These are phyloP conservation scores for Hypanus sabinus DNA, from an alignment of 2,113 vertebrate genomes.

Conservation along the genomic window DNA sequence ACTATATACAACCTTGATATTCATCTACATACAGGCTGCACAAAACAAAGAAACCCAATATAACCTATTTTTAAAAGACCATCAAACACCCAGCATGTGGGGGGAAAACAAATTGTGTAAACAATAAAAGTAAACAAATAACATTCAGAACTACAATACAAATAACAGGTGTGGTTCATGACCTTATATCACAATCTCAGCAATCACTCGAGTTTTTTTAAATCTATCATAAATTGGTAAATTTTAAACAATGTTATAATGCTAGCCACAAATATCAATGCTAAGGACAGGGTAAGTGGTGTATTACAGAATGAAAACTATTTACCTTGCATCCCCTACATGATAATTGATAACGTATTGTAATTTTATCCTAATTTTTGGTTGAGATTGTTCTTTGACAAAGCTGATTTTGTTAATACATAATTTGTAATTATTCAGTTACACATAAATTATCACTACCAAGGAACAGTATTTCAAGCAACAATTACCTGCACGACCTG, in stretches of 20 bases:
- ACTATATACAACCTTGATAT: too few relatives aligned
- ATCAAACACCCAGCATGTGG: too few relatives aligned
- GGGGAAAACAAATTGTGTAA: too few relatives aligned
- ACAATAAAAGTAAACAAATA: too few relatives aligned
- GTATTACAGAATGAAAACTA: background rate
- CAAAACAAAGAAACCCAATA: too few relatives aligned
- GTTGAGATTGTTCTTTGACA: background rate
- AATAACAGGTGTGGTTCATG: background rate
- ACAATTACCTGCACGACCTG: background rate
- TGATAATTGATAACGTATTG: background rate
- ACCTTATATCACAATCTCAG: background rate
- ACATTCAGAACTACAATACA: background rate
- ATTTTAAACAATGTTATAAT: background rate
- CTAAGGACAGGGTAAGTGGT: background rate
- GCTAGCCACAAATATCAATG: background rate
- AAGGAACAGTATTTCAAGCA: background rate
- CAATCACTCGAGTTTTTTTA: background rate
- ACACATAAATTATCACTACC: background rate
- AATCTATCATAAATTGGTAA: background rate
- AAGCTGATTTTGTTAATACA: background rate
- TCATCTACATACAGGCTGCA: too few relatives aligned
- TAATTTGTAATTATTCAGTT: background rate
- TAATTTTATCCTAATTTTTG: background rate
- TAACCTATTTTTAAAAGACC: too few relatives aligned
- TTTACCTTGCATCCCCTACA: slow-evolving; percentile 7